Base-by-base conservation (phyloP, 2,797 vertebrate species). In the Smutsia gigantea region DNA sequence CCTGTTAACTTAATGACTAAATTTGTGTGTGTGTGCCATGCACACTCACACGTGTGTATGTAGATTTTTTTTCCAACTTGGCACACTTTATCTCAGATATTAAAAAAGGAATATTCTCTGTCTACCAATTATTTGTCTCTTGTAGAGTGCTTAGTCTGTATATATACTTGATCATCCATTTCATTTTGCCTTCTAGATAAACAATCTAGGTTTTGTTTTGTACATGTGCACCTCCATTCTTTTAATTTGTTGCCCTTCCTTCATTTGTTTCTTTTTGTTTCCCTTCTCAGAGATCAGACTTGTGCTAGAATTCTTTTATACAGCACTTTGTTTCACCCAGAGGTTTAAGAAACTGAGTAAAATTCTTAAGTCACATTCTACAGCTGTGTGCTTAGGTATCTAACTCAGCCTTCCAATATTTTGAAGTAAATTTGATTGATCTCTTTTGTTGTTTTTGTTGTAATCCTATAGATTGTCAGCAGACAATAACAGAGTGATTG, bases 1-100 rank as follows among this genome's bases (percentile, higher is more conserved):
- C 72, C 92, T 87, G 51, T 78, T 96, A 97, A 57, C 57, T 68
- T 97, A 96, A 93, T 86, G 34, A 96, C 86, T 97, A 90, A 93
- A 92, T 94, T 72, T 88, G 46, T 74, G 64, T 91, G 74, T 97
- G 18, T 95, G 31, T 96, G 15, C 87, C 69, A 25, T 15, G 23
- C 87, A 53, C 13, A 49, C 7, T 34, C 34, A 53, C 59, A 13
- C 31, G 34, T 85, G 42, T 93, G 69, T 90, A 83, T 95, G 79
- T 94, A 93, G 66, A 15, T 55, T 84, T 92, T 93, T 74, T 51
- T 75, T 61, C 25, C 82, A 97, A 68, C 53, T 95, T 92, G 88
- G 79, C 68, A 91, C 37, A 96, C 59, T 92, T 97, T 96, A 86
- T 96, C 64, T 94, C 82, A 94, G 74, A 97, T 92, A 94, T 93